These are phyloP conservation scores for Eunapius fragilis DNA, from an alignment of 37 sponge, comb jelly and placozoan species.

Conservation along the genomic window DNA sequence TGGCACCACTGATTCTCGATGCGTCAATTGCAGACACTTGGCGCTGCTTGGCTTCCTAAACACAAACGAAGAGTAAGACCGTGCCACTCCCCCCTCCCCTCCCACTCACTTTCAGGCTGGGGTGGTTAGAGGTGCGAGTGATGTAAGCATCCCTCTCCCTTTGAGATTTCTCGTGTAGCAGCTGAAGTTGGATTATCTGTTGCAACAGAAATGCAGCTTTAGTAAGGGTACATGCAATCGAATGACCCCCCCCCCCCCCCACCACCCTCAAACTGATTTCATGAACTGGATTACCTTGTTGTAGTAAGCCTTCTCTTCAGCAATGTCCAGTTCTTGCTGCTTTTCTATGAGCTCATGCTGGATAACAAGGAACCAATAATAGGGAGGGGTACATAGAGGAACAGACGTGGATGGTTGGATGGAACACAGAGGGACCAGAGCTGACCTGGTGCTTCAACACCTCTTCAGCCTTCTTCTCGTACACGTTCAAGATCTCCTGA, in stretches of 20 bases:
- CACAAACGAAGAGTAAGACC: background rate
- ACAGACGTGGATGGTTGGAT: background rate
- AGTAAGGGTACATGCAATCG: too few species aligned
- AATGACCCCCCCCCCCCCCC: too few species aligned
- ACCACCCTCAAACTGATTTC: too few species aligned
- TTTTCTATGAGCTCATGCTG: background rate
- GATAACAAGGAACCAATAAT: background rate
- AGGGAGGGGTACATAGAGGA: background rate
- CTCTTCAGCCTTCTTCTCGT: constrained; percentile 86
- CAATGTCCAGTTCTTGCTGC: background rate
- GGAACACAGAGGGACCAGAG: background rate
- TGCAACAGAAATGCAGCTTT: background rate
- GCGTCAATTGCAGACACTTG: constrained; percentile 56
- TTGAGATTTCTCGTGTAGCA: background rate
- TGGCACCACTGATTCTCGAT: constrained; percentile 52
- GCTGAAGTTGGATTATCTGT: background rate
- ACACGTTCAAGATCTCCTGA: constrained; percentile 80
- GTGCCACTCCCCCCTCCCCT: background rate
- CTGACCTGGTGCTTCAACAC: constrained; percentile 75
- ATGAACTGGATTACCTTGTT: background rate
- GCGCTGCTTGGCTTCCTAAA: constrained; percentile 52
- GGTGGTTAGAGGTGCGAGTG: background rate
- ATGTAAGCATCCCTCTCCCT: background rate
- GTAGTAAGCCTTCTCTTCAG: background rate
- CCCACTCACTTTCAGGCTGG: background rate